Evolutionary conservation across 2,888 invertebrate species (phyloP), one percentile per base, ranked within the genome.

Genomic region (Fabriciana adippe): DNA sequence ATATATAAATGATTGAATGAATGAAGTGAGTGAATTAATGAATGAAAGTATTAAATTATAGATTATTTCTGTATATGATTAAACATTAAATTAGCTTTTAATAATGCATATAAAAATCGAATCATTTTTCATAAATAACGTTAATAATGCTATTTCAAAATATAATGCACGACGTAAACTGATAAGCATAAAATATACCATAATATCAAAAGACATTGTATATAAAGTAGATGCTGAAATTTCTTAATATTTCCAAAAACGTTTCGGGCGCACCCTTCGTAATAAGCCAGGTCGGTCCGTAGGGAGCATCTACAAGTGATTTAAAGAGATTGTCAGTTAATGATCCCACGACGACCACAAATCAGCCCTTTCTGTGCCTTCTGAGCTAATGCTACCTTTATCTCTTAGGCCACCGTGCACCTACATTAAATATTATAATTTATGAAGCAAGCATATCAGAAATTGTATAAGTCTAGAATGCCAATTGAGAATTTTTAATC

Each of bases 311-410:
- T 78, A 84, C 88, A 86, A 91, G 90, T 89, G 89, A 90, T 90
- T 90, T 89, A 89, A 87, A 87, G 87, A 88, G 88, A 89, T 89
- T 88, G 86, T 87, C 88, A 87, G 89, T 86, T 89, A 89, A 90
- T 89, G 87, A 85, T 84, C 77, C 81, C 75, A 77, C 79, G 85
- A 80, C 81, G 82, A 81, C 88, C 88, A 85, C 90, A 87, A 88
- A 87, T 85, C 76, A 88, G 85, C 87, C 87, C 87, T 86, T 87
- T 83, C 78, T 78, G 78, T 79, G 77, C 80, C 81, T 81, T 79
- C 75, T 69, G 74, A 80, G 75, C 80, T 84, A 83, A 85, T 81
- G 79, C 79, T 70, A 74, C 73, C 76, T 77, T 78, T 78, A 79
- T 79, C 78, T 76, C 64, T 76, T 72, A 73, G 73, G 72, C 69